phyloP scores from a whole-genome alignment of 2,888 invertebrate species.

The Nipponacmea schrenckii region DNA sequence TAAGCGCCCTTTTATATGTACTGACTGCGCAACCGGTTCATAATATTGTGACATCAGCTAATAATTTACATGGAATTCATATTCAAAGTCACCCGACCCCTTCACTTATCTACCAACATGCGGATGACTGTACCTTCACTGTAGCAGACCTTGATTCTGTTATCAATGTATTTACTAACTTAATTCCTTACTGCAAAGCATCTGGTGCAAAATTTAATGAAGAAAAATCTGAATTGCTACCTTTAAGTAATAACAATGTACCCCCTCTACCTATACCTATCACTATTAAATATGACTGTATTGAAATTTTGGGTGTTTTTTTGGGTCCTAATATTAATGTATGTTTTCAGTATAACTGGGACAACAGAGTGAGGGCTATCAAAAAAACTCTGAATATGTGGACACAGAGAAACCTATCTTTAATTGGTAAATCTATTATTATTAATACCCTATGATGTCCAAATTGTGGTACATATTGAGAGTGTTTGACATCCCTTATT shows the following conservation, averaged over 20 bases:
- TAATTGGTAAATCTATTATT: background rate
- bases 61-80: background rate
- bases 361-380: background rate
- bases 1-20: background rate
- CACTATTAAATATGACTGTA: background rate
- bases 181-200: background rate
- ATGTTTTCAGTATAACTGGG: background rate
- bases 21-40: background rate
- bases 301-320: background rate
- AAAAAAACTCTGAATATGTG: background rate
- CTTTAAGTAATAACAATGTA: background rate
- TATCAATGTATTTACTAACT: background rate
- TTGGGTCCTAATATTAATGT: background rate
- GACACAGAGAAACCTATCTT: background rate
- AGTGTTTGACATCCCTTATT: background rate
- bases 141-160: background rate
- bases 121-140: background rate
- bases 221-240: background rate
- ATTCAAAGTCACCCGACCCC: background rate
- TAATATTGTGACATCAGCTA: background rate
- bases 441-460: background rate
- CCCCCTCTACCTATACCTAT: background rate
- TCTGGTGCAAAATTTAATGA: background rate
- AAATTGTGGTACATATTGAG: background rate
- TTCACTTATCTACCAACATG: background rate